phyloP scores from a whole-genome alignment of 1,140 invertebrate genomes.

The Nasonia longicornis region DNA sequence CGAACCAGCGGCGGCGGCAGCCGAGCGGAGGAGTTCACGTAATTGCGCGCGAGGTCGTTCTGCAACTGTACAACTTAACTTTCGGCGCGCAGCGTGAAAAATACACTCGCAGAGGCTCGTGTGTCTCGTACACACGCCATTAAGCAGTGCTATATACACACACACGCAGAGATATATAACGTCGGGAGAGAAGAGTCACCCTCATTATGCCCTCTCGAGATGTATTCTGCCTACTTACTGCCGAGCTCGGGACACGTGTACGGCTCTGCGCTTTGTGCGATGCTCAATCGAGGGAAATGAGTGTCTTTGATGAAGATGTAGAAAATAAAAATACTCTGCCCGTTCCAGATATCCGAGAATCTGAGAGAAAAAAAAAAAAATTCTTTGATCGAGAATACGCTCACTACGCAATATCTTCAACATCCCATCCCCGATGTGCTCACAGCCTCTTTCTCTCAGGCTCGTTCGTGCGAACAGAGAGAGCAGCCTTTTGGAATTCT shows the following conservation, averaged over 20 bases:
- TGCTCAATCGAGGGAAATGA: neutral
- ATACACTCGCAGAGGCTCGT: neutral
- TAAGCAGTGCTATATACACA: neutral
- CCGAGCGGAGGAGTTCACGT: constrained; percentile 29
- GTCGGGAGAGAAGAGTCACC: neutral
- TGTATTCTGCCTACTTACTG: constrained; percentile 6
- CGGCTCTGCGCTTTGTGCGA: neutral
- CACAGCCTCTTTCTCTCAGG: no score
- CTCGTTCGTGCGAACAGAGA: no score
- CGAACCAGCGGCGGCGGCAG: neutral
- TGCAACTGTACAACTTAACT: constrained; percentile 43
- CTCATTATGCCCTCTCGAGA: constrained; percentile 35
- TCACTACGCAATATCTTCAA: no score
- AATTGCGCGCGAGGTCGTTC: constrained; percentile 38
- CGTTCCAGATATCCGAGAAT: no score
- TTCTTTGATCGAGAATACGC: no score
- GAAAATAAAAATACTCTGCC: neutral
- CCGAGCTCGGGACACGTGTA: neutral
- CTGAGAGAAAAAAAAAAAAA: no score
- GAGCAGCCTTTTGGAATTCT: neutral
- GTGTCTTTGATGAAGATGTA: neutral
- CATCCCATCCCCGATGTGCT: no score
- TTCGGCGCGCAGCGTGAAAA: constrained; percentile 25
- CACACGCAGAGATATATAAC: neutral
- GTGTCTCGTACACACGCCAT: constrained; percentile 18